Base-by-base conservation (phyloP, 2,888 invertebrate species). In the Apamea monoglypha region DNA sequence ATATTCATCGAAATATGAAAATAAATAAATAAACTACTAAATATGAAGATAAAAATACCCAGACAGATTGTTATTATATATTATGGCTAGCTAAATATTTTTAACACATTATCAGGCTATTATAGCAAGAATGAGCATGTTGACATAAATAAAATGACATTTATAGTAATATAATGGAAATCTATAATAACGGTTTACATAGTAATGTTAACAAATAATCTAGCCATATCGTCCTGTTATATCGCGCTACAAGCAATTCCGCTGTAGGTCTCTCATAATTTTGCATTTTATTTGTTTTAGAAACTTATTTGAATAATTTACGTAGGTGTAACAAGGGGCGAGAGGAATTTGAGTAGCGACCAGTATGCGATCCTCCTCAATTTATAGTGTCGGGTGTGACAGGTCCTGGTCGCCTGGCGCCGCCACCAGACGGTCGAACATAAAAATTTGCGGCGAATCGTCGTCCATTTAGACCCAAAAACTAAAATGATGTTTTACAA, bases 401-500 rank as follows among this genome's bases (percentile, higher is more conserved):
- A 85, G 72, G 74, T 69, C 77, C 77, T 84, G 80, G 81, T 76
- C 81, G 68, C 77, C 80, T 88, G 92, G 92, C 92, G 91, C 91
- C 91, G 80, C 76, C 68, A 74, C 63, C 73, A 81, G 82, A 86
- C 82, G 72, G 40, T 71, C 61, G 44, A 64, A 81, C 78, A 86
- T 75, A 87, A 84, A 86, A 86, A 86, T 86, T 81, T 78, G 83
- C 75, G 80, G 79, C 74, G 74, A 81, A 85, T 83, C 74, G 83
- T 81, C 80, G 79, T 83, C 80, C 86, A 89, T 89, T 91, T 91
- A 85, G 85, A 90, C 70, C 84, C 81, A 90, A 92, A 91, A 91
- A 91, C 86, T 87, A 85, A 91, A 92, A 89, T 86, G 88, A 90
- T 90, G 91, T 91, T 89, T 88, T 84, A 87, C 89, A 90, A 89